Evolutionary conservation across 2,113 vertebrate species (phyloP).

Genomic region (Otis tarda): DNA sequence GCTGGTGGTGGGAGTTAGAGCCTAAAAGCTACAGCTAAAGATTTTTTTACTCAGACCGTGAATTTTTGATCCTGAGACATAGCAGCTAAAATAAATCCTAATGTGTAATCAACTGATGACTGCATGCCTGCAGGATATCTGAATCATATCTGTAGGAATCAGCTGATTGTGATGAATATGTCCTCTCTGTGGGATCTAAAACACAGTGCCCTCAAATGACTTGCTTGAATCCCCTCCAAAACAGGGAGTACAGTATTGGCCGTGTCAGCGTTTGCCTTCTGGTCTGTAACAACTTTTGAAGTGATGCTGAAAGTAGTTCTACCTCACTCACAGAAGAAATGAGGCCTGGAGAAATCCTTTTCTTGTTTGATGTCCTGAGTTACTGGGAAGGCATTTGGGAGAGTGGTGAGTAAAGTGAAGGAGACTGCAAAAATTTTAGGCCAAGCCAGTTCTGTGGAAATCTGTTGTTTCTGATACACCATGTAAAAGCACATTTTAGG

Average conservation of each 20-base stretch:
- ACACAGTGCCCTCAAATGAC: neutral
- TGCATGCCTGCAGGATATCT: neutral
- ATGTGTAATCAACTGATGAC: neutral
- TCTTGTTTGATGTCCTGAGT: neutral
- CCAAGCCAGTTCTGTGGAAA: neutral
- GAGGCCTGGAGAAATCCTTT: neutral
- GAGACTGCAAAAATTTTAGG: neutral
- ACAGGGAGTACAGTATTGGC: neutral
- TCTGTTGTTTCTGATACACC: neutral
- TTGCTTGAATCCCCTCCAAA: neutral
- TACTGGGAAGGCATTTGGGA: neutral
- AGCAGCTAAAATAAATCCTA: neutral
- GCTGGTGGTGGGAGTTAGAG: neutral
- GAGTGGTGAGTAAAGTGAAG: neutral
- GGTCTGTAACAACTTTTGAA: neutral
- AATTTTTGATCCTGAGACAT: neutral
- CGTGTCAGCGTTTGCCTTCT: neutral
- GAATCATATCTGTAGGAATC: neutral
- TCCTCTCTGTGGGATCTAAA: neutral
- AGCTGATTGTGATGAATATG: neutral
- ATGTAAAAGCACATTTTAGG: neutral
- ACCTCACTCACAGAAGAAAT: neutral
- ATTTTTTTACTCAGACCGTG: neutral
- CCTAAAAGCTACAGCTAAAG: neutral
- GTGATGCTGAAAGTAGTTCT: neutral